phyloP scores from a whole-genome alignment of 2,888 invertebrate species.

The Carcina quercana region DNA sequence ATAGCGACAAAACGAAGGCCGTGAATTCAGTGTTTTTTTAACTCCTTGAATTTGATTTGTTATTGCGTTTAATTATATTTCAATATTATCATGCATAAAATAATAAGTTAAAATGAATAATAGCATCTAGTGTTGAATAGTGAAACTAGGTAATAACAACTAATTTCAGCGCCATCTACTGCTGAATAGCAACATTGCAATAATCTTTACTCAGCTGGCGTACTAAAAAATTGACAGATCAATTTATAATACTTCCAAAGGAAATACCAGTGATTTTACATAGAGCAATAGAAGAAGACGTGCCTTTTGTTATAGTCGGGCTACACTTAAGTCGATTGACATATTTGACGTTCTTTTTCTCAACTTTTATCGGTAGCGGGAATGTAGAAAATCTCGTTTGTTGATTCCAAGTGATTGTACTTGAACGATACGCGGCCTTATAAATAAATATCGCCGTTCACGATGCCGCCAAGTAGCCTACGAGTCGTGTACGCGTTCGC shows the following conservation, averaged over 20 bases:
- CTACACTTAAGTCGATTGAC: constrained; percentile 26
- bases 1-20: too few relatives aligned
- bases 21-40: too few relatives aligned
- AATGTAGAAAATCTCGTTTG: constrained; percentile 65
- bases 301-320: constrained; percentile 13
- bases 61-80: too few relatives aligned
- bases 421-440: constrained; percentile 52
- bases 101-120: too few relatives aligned
- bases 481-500: constrained; percentile 85
- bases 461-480: constrained; percentile 73
- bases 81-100: too few relatives aligned
- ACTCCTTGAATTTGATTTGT: too few relatives aligned
- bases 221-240: constrained; percentile 14
- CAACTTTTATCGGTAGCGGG: constrained; percentile 46
- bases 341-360: constrained; percentile 28
- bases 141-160: constrained; percentile 8
- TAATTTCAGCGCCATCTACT: constrained; percentile 11
- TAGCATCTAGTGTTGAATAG: constrained; percentile 14
- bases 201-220: constrained; percentile 14
- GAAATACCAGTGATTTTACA: neutral
- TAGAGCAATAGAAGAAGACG: neutral
- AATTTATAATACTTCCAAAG: constrained; percentile 5
- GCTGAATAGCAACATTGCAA: constrained; percentile 2
- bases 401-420: constrained; percentile 67
- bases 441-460: constrained; percentile 60